phyloP scores from a whole-genome alignment of 2,888 invertebrate genomes.

The Aproaerema taeniolella region DNA sequence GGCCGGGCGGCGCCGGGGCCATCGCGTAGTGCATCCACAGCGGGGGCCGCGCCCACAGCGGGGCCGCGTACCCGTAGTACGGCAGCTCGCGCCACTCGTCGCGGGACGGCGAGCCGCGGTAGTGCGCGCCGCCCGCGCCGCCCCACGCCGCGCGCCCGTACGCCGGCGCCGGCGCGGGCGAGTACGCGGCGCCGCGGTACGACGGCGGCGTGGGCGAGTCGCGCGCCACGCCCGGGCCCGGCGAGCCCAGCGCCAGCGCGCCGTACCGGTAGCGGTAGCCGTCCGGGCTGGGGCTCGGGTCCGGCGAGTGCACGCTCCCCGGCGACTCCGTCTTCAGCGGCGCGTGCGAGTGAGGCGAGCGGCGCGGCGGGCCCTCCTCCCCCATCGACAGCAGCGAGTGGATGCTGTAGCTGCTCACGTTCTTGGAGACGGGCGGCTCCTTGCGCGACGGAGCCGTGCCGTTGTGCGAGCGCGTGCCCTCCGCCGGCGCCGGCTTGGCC shows the following conservation, averaged over 20 bases:
- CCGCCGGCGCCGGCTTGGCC: slow-evolving; percentile 30
- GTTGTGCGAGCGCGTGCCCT: slow-evolving; percentile 36
- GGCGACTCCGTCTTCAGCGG: slow-evolving; percentile 60
- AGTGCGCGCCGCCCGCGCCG: slow-evolving; percentile 22
- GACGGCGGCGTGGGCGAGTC: slow-evolving; percentile 55
- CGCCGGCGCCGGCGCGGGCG: slow-evolving; percentile 44
- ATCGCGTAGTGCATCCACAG: slow-evolving; percentile 68
- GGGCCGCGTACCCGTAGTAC: slow-evolving; percentile 65
- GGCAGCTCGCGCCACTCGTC: slow-evolving; percentile 52
- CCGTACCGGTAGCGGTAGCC: slow-evolving; percentile 56
- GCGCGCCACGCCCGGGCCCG: slow-evolving; percentile 44
- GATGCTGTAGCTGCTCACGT: slow-evolving; percentile 89
- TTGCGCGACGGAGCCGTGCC: slow-evolving; percentile 42
- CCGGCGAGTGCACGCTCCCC: slow-evolving; percentile 57
- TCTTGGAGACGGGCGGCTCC: slow-evolving; percentile 48
- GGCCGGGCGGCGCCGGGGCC: slow-evolving; percentile 64
- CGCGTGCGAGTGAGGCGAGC: slow-evolving; percentile 50
- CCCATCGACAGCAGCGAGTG: slow-evolving; percentile 87
- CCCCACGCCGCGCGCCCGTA: slow-evolving; percentile 35
- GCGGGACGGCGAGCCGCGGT: slow-evolving; percentile 35
- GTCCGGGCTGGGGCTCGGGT: slow-evolving; percentile 64
- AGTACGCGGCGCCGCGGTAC: slow-evolving; percentile 35
- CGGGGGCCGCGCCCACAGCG: slow-evolving; percentile 50
- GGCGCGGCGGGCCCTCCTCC: slow-evolving; percentile 57
- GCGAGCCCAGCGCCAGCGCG: slow-evolving; percentile 47